Evolutionary conservation across 2,797 vertebrate species (phyloP).

Genomic region (Ispidina lecontei): DNA sequence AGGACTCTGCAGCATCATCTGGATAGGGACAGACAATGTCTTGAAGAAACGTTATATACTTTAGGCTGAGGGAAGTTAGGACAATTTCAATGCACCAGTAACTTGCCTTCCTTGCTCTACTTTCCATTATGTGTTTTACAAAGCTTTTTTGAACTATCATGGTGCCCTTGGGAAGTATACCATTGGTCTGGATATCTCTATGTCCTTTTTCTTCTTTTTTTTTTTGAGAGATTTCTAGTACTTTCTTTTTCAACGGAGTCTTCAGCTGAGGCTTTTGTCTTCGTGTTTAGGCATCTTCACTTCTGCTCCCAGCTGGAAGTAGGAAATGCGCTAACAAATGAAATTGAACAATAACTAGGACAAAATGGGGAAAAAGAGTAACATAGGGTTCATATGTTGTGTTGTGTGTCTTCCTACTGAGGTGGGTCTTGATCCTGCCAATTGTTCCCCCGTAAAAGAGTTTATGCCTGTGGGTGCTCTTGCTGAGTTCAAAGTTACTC

Average conservation of each 20-base stretch:
- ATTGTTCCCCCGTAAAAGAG: slow-evolving; percentile 55
- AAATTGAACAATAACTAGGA: slow-evolving; percentile 46
- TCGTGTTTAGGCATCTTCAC: slow-evolving; percentile 28
- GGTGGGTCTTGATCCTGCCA: slow-evolving; percentile 50
- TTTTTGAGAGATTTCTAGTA: neutral
- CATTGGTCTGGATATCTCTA: neutral
- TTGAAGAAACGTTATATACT: neutral
- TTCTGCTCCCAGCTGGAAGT: slow-evolving; percentile 43
- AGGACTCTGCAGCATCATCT: neutral
- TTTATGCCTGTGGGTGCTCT: slow-evolving; percentile 64
- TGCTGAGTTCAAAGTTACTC: slow-evolving; percentile 70
- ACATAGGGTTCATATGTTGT: neutral
- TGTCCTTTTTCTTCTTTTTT: neutral
- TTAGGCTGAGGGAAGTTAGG: neutral
- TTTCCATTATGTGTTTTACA: neutral
- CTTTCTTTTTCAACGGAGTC: slow-evolving; percentile 34
- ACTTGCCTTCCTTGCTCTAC: neutral
- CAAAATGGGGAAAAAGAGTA: neutral
- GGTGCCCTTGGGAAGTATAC: neutral
- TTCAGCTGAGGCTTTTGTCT: slow-evolving; percentile 48
- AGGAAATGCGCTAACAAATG: slow-evolving; percentile 26
- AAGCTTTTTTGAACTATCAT: neutral
- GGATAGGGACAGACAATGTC: neutral
- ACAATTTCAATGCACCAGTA: neutral
- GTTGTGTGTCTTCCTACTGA: slow-evolving; percentile 51